Evolutionary conservation across 2,113 vertebrate genomes (phyloP).

Genomic region (Pheucticus melanocephalus): DNA sequence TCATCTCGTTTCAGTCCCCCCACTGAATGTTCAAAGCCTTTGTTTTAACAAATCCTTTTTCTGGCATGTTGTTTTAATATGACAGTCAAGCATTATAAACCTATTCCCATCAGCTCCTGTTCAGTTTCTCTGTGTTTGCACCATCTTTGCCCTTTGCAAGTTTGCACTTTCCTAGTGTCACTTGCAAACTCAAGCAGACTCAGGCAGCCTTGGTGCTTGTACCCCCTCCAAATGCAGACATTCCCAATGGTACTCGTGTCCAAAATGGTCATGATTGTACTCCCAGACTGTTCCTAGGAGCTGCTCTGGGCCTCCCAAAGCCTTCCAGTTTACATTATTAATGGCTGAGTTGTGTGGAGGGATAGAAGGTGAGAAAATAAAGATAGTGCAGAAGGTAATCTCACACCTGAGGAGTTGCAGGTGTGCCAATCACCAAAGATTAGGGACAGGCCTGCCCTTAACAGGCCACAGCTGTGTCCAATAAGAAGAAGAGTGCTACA

Average conservation of each 20-base stretch:
- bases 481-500: too few species aligned
- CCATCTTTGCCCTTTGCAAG: neutral
- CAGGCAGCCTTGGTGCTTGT: fast-evolving
- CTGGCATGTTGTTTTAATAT: neutral
- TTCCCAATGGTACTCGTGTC: fast-evolving
- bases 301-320: neutral
- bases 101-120: neutral
- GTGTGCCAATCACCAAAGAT: too few species aligned
- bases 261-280: neutral
- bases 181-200: neutral
- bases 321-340: conserved; percentile 12
- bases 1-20: neutral
- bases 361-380: too few species aligned
- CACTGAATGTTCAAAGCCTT: neutral
- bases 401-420: too few species aligned
- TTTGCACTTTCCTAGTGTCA: neutral
- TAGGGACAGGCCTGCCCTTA: too few species aligned
- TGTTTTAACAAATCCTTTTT: neutral
- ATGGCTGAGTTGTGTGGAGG: neutral
- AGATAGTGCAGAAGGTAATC: too few species aligned
- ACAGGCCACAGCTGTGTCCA: too few species aligned
- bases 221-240: fast-evolving
- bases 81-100: neutral
- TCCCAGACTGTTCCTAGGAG: neutral
- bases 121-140: neutral